phyloP scores from a whole-genome alignment of 2,888 invertebrate species.

The Chesias legatella region DNA sequence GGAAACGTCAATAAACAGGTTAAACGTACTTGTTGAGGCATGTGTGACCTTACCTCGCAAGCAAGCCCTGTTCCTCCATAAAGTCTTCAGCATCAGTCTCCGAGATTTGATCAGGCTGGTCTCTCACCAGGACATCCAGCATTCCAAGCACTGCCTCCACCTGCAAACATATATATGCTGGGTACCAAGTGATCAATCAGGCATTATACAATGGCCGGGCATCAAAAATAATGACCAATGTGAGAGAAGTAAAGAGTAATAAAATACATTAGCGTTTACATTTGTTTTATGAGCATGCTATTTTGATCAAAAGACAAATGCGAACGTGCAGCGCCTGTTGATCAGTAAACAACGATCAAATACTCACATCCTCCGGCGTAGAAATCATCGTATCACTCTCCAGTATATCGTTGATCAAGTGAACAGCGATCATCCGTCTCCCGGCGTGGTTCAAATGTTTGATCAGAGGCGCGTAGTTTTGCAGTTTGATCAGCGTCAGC shows the following conservation, averaged over 20 bases:
- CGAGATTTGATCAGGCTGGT: constrained; percentile 88
- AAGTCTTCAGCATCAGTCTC: constrained; percentile 95
- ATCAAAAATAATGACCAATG: too few relatives aligned
- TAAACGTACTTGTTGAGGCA: too few relatives aligned
- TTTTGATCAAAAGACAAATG: too few relatives aligned
- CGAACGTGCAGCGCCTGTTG: too few relatives aligned
- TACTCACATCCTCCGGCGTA: constrained; percentile 92
- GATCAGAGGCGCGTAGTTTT: constrained; percentile 92
- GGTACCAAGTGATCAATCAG: too few relatives aligned
- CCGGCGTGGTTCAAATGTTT: constrained; percentile 93
- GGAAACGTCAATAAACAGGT: too few relatives aligned
- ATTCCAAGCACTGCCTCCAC: constrained; percentile 89
- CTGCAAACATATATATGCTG: constrained; percentile 48
- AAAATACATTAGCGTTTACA: too few relatives aligned
- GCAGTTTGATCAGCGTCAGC: constrained; percentile 90
- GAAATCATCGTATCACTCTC: constrained; percentile 94
- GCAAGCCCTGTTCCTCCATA: constrained; percentile 95
- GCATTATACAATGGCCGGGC: too few relatives aligned
- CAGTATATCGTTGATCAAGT: constrained; percentile 93
- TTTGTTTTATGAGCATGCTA: too few relatives aligned
- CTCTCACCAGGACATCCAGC: constrained; percentile 91
- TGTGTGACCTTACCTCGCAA: constrained; percentile 86
- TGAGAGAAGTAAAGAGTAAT: too few relatives aligned
- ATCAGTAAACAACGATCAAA: too few relatives aligned
- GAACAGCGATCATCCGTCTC: constrained; percentile 91